These are phyloP conservation scores for Philypnodon macrostomus DNA, from an alignment of 2,797 vertebrate genomes.

Conservation along the genomic window DNA sequence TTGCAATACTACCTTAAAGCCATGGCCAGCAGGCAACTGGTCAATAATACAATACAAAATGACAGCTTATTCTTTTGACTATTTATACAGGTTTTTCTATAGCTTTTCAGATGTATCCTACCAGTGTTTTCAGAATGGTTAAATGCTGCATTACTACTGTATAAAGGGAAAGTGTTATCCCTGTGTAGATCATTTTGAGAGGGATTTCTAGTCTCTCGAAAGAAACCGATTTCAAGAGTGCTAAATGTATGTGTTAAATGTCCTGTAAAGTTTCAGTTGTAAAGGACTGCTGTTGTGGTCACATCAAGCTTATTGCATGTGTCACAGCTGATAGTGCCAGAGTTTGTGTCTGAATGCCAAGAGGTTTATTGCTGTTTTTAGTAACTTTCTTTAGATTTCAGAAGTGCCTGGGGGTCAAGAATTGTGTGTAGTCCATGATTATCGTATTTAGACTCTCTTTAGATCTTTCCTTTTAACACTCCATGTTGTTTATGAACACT, in stretches of 20 bases:
- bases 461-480: no score
- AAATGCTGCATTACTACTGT: conserved; percentile 49
- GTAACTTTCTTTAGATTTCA: conserved; percentile 31
- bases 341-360: conserved; percentile 1
- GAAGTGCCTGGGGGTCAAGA: conserved; percentile 74
- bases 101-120: conserved; percentile 27
- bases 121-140: conserved; percentile 39
- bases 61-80: conserved; percentile 11
- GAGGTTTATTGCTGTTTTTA: conserved; percentile 13
- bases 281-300: background rate
- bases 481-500: no score
- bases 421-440: conserved; percentile 41
- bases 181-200: conserved; percentile 46
- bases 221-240: conserved; percentile 71
- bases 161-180: conserved; percentile 1
- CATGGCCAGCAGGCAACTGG: conserved; percentile 44
- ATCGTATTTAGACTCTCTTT: no score
- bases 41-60: conserved; percentile 19
- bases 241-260: conserved; percentile 39
- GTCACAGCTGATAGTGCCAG: background rate
- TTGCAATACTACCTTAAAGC: conserved; percentile 9
- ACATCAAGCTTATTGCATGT: no score
- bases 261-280: conserved; percentile 20
- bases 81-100: conserved; percentile 21
- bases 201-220: conserved; percentile 33